Base-by-base conservation (phyloP, 2,797 vertebrate species). In the Vireo griseus region DNA sequence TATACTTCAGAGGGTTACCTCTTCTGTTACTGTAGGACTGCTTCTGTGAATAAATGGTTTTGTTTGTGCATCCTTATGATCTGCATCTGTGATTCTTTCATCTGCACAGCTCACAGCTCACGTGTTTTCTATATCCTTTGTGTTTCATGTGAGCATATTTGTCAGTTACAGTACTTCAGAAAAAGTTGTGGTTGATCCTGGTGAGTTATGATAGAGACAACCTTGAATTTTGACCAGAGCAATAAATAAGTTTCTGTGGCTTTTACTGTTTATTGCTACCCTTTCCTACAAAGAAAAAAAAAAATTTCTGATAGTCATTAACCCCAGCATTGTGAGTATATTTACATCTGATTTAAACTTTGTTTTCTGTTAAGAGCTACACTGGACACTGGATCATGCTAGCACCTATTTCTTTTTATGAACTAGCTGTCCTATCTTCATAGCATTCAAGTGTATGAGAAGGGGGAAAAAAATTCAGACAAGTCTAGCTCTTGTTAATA, bases 181-280 rank as follows among this genome's bases (percentile, higher is more conserved):
- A 86, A 77, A 57, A 66, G 12, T 20, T 61, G 11, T 22, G 19
- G 16, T 81, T 76, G 44, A 42, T 90, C 40, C 33, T 52, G 15
- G 13, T 66, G 55, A 73, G 42, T 57, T 78, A 17, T 0, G 0
- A 40, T 78, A 77, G 33, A 86, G 62, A 55, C 0, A 3, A 8
- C 21, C 17, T 81, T 91, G 33, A 73, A 93, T 92, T 92, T 79
- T 92, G 47, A 72, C 29, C 11, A 63, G 52, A 82, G 33, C 8
- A 65, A 16, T 66, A 58, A n/a, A 8, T n/a, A 29, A 7, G 7
- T 67, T 76, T 81, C 5, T 63, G 15, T 71, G 17, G 0, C 1
- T 69, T 82, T 81, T 75, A 31, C 26, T 63, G 48, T 31, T 45
- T 76, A 21, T 78, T 77, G 28, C n/a, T 88, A 10, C 4, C 24